phyloP scores from a whole-genome alignment of 2,797 vertebrate genomes.

The Clamator glandarius region DNA sequence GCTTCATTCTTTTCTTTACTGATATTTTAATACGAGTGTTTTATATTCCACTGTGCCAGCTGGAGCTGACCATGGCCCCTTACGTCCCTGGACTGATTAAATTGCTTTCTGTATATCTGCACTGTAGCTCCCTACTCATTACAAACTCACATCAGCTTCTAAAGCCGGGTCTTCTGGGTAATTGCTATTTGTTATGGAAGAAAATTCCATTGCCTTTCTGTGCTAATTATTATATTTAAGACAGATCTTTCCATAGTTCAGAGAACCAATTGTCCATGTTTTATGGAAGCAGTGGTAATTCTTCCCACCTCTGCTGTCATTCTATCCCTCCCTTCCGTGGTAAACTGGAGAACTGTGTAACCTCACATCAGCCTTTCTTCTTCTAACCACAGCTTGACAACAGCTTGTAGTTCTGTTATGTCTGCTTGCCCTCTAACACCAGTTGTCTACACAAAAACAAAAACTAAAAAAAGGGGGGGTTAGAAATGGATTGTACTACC shows the following conservation, averaged over 20 bases:
- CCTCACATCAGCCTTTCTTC: not conserved
- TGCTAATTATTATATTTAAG: conserved; percentile 7
- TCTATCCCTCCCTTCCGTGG: not conserved
- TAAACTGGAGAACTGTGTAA: not conserved
- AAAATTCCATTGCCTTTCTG: not conserved
- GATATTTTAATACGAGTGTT: not conserved
- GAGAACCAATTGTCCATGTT: not conserved
- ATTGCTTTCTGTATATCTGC: not conserved
- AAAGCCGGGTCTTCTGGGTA: not conserved
- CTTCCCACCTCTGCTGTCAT: not conserved
- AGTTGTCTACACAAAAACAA: not conserved
- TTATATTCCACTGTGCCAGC: not conserved
- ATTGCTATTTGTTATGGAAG: not conserved
- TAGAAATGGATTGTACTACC: not conserved
- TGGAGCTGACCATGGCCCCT: not conserved
- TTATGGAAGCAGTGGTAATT: not conserved
- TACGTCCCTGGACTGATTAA: not conserved
- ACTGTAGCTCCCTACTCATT: not conserved
- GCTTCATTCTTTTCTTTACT: not conserved
- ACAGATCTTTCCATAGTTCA: not conserved
- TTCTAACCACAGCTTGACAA: not conserved
- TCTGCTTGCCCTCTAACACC: not conserved
- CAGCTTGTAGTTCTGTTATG: not conserved
- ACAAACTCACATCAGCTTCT: not conserved
- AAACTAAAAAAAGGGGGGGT: not conserved